Base-by-base conservation (phyloP, 2,888 invertebrate species). In the Drosophila atroscutellata region DNA sequence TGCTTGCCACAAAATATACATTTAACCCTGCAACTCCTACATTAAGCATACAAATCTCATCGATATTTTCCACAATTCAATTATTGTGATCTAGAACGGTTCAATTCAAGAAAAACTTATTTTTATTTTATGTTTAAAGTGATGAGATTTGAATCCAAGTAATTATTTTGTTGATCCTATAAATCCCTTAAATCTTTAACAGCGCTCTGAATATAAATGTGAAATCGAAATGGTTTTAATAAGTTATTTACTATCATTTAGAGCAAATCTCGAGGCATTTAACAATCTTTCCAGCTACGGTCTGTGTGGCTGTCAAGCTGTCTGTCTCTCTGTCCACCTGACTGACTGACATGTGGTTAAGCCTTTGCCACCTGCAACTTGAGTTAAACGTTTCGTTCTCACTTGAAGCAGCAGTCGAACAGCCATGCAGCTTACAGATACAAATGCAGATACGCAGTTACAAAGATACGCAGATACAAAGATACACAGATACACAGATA, bases 1-100 rank as follows among this genome's bases (percentile, higher is more conserved):
- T 74, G 68, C 57, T 51, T 36, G 13, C 39, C 20, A 37, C 47
- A 58, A 13, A 15, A 52, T 64, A 73, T 63, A 70, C 47, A 8
- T 20, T 52, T 52, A 15, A 8, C 20, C 15, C 8, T n/a, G 3
- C n/a, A 15, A 20, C 13, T 20, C 15, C n/a, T 13, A 20, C n/a
- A n/a, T 15, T 45, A 20, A 15, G 3, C 8, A 13, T 20, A 45
- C 3, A 15, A 45, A 45, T 45, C 13, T 20, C 30, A 15, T 20
- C 32, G 1, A 20, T 15, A 15, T 8, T 4, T 15, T 45, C 15
- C 0, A 7, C 45, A 20, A 20, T 20, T 42, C 42, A 20, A 28
- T 4, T 28, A 4, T 28, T 28, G 28, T 30, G 30, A 30, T 30
- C 8, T 8, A 30, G 8, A 8, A 30, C 30, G 8, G 30, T 30